Conservation (phyloP, 2,888 invertebrate species). For the Iphiclides podalirius region DNA sequence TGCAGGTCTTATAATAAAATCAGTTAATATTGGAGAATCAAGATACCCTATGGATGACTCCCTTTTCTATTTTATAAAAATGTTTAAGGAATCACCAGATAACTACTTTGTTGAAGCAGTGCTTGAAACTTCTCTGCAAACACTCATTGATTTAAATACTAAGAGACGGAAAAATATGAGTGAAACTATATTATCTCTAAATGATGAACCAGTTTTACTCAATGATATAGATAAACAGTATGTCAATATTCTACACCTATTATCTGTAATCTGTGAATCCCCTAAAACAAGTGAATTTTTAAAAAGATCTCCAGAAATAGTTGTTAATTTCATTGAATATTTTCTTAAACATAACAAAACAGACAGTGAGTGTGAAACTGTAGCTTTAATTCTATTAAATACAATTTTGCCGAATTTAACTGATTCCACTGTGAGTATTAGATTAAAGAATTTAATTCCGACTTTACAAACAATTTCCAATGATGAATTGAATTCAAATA, state of each 20-base stretch:
- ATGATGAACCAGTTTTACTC: constrained; percentile 55
- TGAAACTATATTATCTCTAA: constrained; percentile 50
- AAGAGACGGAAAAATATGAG: constrained; percentile 40
- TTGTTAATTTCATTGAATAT: constrained; percentile 70
- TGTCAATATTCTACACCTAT: constrained; percentile 66
- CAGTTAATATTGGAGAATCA: constrained; percentile 27
- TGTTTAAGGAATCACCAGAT: constrained; percentile 47
- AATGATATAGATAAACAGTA: constrained; percentile 57
- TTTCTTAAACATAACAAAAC: constrained; percentile 50
- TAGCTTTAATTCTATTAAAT: constrained; percentile 63
- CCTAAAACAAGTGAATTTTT: constrained; percentile 61
- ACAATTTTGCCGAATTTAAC: constrained; percentile 56
- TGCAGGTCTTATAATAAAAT: constrained; percentile 61
- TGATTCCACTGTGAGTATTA: constrained; percentile 37
- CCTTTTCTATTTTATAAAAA: constrained; percentile 47
- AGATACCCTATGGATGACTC: constrained; percentile 43
- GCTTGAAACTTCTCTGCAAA: constrained; percentile 51
- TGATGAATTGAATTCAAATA: constrained; percentile 43
- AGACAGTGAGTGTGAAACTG: constrained; percentile 60
- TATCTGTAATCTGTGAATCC: constrained; percentile 72
- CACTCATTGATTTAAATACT: constrained; percentile 47
- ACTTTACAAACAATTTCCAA: constrained; percentile 44
- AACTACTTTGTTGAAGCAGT: constrained; percentile 41
- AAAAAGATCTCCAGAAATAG: constrained; percentile 60
- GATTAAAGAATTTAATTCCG: constrained; percentile 50